Evolutionary conservation across 2,888 invertebrate species (phyloP), one percentile per base, ranked within the genome.

Genomic region (Deilephila porcellus): DNA sequence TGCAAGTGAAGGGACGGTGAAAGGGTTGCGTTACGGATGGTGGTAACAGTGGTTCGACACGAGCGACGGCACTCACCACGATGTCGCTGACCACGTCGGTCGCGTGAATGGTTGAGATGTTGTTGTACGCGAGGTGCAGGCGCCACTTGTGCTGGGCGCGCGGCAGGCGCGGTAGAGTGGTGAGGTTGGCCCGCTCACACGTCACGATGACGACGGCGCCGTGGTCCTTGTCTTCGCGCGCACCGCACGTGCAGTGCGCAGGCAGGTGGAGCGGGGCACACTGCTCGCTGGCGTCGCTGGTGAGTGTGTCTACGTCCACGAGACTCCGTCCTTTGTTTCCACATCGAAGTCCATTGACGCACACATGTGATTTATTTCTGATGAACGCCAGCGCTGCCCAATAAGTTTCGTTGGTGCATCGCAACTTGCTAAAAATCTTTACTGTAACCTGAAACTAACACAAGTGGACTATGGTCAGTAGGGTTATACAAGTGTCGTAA

Each of bases 321-420:
- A 63, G 74, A 29, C 75, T 19, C 77, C 8, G 60, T 11, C 32
- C 45, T 5, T 17, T 0, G n/a, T 52, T 25, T 52, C 56, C 19
- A 59, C 64, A n/a, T 53, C 59, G 4, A 56, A 53, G 67, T 11
- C 34, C 34, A 0, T 14, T 34, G 52, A 74, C 71, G 17, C 1
- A 14, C 32, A 59, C 62, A 20, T 25, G n/a, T 25, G 17, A 8
- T 52, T 62, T 29, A 32, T 32, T 11, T 64, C 70, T 11, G 62
- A 71, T 71, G 56, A 71, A 74, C n/a, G 17, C 25, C 34, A 60
- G 34, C 45, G 75, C 73, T 71, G 75, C 64, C 75, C 77, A 77
- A 77, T 76, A 79, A 72, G 76, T 67, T 52, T 29, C 1, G 74
- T 80, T 80, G 80, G 80, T 78, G 74, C 80, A 82, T 25, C 45